A percentile compares a stretch with the other conserved stretches of the same genome.
Conservation (phyloP, 2,113 vertebrate species). For the Octodon degus region DNA sequence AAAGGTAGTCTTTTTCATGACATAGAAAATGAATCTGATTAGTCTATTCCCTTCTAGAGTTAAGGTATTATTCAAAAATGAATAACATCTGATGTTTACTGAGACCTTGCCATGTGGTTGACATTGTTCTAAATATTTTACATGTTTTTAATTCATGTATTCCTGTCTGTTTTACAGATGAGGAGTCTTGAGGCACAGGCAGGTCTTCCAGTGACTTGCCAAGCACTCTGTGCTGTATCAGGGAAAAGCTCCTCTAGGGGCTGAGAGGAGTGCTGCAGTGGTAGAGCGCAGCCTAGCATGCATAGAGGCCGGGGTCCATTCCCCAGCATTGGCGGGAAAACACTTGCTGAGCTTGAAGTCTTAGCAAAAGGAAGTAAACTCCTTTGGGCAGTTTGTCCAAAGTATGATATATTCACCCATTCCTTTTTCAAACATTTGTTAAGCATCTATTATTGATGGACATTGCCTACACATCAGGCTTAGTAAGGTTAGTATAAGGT, state of each 20-base stretch:
- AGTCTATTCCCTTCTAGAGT: slow-evolving; percentile 13
- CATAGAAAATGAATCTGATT: background rate
- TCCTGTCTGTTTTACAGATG: slow-evolving; percentile 30
- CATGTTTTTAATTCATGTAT: slow-evolving; percentile 6
- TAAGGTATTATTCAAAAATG: slow-evolving; percentile 23
- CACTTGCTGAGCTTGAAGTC: background rate
- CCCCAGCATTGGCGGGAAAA: background rate
- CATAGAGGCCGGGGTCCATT: background rate
- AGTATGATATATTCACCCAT: background rate
- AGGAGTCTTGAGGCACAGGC: slow-evolving; percentile 5
- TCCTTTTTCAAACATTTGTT: slow-evolving; percentile 1
- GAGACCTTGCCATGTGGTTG: background rate
- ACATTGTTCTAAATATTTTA: slow-evolving; percentile 34
- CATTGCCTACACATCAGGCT: background rate
- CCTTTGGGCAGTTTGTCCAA: background rate
- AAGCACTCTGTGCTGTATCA: background rate
- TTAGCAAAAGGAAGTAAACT: background rate
- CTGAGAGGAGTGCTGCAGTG: background rate
- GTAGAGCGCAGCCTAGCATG: background rate
- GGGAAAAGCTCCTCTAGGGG: background rate
- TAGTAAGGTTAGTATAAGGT: background rate
- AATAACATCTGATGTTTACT: background rate
- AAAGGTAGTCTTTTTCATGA: slow-evolving; percentile 33
- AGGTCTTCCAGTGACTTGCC: slow-evolving; percentile 21
- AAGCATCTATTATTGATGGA: background rate